phyloP scores from a whole-genome alignment of 2,888 invertebrate genomes.

The Cataglyphis cursor region DNA sequence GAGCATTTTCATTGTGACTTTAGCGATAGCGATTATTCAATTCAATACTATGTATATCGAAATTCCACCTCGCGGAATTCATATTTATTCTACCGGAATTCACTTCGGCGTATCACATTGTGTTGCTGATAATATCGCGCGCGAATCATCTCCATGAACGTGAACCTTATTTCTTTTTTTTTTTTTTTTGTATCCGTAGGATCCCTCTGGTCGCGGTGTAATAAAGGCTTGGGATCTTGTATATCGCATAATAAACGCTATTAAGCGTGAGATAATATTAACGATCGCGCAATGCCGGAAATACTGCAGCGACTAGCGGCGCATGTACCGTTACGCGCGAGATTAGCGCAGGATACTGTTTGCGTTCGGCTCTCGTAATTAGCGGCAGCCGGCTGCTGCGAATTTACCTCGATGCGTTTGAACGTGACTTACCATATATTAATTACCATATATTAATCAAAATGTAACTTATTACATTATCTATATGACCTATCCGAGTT shows the following conservation, averaged over 20 bases:
- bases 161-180: slow-evolving; percentile 48
- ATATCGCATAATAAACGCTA: slow-evolving; percentile 53
- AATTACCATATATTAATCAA: slow-evolving; percentile 16
- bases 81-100: slow-evolving; percentile 22
- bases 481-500: background rate
- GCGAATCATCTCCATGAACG: slow-evolving; percentile 49
- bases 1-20: background rate
- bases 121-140: slow-evolving; percentile 33
- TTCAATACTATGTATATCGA: background rate
- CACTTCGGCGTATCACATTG: background rate
- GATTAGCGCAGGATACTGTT: slow-evolving; percentile 14
- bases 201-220: slow-evolving; percentile 1
- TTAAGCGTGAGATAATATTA: slow-evolving; percentile 57
- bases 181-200: slow-evolving; percentile 35
- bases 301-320: slow-evolving; percentile 16
- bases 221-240: slow-evolving; percentile 40
- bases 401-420: slow-evolving; percentile 40
- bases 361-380: slow-evolving; percentile 45
- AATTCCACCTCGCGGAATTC: background rate
- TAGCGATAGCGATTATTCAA: background rate
- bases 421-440: background rate
- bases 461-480: background rate
- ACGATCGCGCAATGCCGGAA: slow-evolving; percentile 57
- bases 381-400: slow-evolving; percentile 43
- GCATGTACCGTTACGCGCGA: slow-evolving; percentile 2